These are phyloP conservation scores for Tenebrosternarchus preto DNA, from an alignment of 2,113 vertebrate species.

Conservation along the genomic window DNA sequence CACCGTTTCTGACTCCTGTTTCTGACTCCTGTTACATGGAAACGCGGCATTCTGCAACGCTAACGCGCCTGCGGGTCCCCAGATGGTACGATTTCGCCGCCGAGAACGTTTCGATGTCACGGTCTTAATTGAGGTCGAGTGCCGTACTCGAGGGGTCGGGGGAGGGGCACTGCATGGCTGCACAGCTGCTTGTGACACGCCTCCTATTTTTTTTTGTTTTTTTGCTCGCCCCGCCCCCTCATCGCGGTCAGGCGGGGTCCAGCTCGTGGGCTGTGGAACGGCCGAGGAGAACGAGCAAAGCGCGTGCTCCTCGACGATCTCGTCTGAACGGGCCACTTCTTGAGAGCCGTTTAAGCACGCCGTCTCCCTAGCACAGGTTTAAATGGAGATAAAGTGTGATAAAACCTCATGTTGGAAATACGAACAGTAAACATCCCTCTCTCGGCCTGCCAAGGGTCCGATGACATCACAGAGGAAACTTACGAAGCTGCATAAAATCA, in stretches of 20 bases:
- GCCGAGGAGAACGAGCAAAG: background rate
- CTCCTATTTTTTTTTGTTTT: too few species aligned
- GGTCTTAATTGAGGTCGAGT: conserved; percentile 12
- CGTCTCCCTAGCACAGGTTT: conserved; percentile 33
- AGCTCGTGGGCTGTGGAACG: too few species aligned
- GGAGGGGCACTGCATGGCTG: background rate
- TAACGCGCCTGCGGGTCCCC: background rate
- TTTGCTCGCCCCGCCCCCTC: too few species aligned
- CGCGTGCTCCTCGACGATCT: background rate
- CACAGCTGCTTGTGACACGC: background rate
- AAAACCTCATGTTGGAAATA: conserved; percentile 21
- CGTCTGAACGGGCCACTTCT: background rate
- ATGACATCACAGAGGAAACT: conserved; percentile 39
- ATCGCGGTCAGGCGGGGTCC: too few species aligned
- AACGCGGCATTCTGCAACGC: background rate
- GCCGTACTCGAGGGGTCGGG: background rate
- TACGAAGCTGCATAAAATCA: conserved; percentile 41
- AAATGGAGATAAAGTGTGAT: conserved; percentile 33
- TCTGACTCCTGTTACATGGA: conserved; percentile 13
- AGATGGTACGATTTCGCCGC: background rate
- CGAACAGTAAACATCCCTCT: conserved; percentile 3
- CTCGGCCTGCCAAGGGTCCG: background rate
- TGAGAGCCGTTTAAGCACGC: background rate
- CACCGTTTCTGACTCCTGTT: background rate
- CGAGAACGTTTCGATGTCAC: conserved; percentile 4